phyloP scores from a whole-genome alignment of 2,888 invertebrate species.

The Epirrhoe tristata region DNA sequence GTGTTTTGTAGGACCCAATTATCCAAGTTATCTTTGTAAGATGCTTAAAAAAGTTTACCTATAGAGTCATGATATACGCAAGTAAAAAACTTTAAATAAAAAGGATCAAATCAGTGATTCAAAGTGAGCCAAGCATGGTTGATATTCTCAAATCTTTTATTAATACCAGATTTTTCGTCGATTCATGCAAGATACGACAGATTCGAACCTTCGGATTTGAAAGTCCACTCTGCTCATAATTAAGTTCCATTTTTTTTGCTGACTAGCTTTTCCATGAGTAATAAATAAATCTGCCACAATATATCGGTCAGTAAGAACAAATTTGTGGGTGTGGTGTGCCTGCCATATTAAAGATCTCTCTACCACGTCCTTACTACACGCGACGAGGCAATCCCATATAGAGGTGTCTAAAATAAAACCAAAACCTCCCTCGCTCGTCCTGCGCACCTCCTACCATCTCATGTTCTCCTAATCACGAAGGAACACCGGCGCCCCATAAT shows the following conservation, averaged over 20 bases:
- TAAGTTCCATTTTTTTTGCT: not conserved
- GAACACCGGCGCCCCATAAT: constrained; percentile 78
- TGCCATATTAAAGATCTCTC: not conserved
- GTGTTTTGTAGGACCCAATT: not conserved
- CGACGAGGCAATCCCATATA: constrained; percentile 22
- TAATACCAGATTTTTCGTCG: too few species aligned
- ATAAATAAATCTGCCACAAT: not conserved
- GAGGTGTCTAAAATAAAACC: constrained; percentile 36
- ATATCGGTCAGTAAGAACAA: not conserved
- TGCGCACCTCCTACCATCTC: constrained; percentile 48
- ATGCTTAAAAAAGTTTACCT: too few species aligned
- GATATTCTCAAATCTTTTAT: too few species aligned
- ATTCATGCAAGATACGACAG: too few species aligned
- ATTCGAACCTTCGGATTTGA: too few species aligned
- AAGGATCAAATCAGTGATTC: too few species aligned
- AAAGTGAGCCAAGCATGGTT: too few species aligned
- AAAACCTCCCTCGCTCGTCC: constrained; percentile 42
- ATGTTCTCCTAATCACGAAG: constrained; percentile 70
- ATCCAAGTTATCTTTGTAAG: not conserved
- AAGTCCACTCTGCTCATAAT: too few species aligned
- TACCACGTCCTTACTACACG: constrained; percentile 1
- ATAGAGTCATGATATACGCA: too few species aligned
- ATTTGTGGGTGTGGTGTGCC: not conserved
- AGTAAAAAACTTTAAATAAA: too few species aligned
- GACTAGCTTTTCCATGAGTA: not conserved